Evolutionary conservation across 1,140 invertebrate genomes (phyloP).

Genomic region (Teleopsis dalmanni): DNA sequence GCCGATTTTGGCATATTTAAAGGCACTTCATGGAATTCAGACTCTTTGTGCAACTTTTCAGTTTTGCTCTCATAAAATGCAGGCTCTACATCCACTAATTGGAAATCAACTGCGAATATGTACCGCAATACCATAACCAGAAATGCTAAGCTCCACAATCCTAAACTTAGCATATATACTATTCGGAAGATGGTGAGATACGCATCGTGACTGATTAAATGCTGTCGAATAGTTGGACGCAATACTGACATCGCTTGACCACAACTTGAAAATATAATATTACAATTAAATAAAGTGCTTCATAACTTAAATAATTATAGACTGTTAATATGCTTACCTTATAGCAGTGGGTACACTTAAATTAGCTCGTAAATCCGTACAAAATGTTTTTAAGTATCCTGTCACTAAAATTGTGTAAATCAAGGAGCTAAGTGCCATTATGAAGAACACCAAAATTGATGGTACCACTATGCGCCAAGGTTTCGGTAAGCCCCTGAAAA

Average conservation of each 20-base stretch:
- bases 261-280: slow-evolving; percentile 16
- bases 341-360: slow-evolving; percentile 25
- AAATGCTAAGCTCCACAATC: slow-evolving; percentile 30
- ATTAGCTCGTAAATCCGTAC: slow-evolving; percentile 20
- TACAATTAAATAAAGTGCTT: not conserved
- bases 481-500: slow-evolving; percentile 31
- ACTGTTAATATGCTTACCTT: slow-evolving; percentile 14
- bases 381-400: slow-evolving; percentile 25
- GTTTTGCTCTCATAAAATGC: slow-evolving; percentile 25
- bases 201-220: slow-evolving; percentile 23
- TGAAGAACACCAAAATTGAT: slow-evolving; percentile 31
- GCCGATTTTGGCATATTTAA: slow-evolving; percentile 4
- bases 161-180: slow-evolving; percentile 28
- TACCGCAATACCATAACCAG: slow-evolving; percentile 34
- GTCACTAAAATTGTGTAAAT: slow-evolving; percentile 33
- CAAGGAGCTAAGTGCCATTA: slow-evolving; percentile 29
- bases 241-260: slow-evolving; percentile 32
- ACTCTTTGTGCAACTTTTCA: not conserved
- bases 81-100: slow-evolving; percentile 35
- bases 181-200: slow-evolving; percentile 30
- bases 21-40: slow-evolving; percentile 11
- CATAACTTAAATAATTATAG: not conserved
- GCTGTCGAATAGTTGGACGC: slow-evolving; percentile 27
- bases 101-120: slow-evolving; percentile 36
- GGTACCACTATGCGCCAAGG: slow-evolving; percentile 41